Percentiles rank a stretch among this genome's conserved stretches.
Evolutionary conservation across 2,888 invertebrate species (phyloP).

Genomic region (Caenorhabditis sp.): DNA sequence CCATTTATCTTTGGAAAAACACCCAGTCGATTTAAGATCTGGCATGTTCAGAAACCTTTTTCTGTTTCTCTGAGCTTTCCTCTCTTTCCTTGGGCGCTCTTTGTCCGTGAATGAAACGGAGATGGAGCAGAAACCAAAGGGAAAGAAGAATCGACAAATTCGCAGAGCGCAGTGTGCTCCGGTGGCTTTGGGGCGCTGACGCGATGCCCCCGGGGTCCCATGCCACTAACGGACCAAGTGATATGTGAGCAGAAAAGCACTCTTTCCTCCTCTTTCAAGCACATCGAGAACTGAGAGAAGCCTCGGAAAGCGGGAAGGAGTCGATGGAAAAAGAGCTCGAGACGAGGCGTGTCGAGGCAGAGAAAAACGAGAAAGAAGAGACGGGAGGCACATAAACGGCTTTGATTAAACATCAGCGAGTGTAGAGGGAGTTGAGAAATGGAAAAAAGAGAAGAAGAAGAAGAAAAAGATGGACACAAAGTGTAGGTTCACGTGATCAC

Average conservation of each 20-base stretch:
- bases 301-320: background rate
- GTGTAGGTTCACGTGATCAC: slow-evolving; percentile 52
- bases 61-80: background rate
- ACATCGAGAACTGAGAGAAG: slow-evolving; percentile 2
- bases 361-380: slow-evolving; percentile 13
- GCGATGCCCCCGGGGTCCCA: slow-evolving; percentile 52
- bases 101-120: slow-evolving; percentile 14
- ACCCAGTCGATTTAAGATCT: too few species aligned
- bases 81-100: background rate
- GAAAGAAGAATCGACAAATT: slow-evolving; percentile 11
- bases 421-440: background rate
- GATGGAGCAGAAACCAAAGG: background rate
- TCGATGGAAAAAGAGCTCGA: slow-evolving; percentile 14
- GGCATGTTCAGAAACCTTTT: slow-evolving; percentile 42
- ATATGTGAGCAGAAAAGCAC: slow-evolving; percentile 57
- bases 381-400: slow-evolving; percentile 38
- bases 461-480: slow-evolving; percentile 38
- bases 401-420: slow-evolving; percentile 53
- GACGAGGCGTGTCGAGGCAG: background rate
- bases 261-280: slow-evolving; percentile 25
- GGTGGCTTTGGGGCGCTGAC: slow-evolving; percentile 6
- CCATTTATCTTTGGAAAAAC: too few species aligned
- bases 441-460: slow-evolving; percentile 8
- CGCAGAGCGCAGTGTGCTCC: slow-evolving; percentile 2
- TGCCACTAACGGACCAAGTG: slow-evolving; percentile 61